phyloP scores from a whole-genome alignment of 2,113 vertebrate genomes.

The Addax nasomaculatus region DNA sequence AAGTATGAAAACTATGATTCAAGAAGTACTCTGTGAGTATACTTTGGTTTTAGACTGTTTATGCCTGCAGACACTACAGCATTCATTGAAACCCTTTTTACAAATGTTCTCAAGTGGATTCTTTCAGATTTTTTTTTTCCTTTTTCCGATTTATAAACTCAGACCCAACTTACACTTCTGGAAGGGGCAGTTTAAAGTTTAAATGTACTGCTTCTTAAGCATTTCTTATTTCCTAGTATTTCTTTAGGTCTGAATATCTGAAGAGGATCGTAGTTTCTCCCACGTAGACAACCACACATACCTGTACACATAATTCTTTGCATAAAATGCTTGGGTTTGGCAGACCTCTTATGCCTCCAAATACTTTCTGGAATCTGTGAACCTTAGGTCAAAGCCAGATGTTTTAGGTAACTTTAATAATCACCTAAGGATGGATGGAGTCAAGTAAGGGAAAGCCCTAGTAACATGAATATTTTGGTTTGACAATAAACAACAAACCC shows the following conservation, averaged over 20 bases:
- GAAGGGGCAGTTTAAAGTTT: neutral
- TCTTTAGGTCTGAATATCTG: neutral
- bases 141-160: constrained; percentile 15
- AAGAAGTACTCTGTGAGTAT: neutral
- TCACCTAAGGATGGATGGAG: neutral
- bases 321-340: neutral
- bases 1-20: neutral
- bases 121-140: neutral
- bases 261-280: neutral
- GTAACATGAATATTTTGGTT: neutral
- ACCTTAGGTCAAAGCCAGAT: neutral
- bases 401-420: constrained; percentile 15
- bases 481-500: constrained; percentile 7
- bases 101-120: neutral
- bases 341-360: neutral
- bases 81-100: neutral
- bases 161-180: neutral
- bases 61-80: neutral
- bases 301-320: neutral
- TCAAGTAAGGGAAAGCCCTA: neutral
- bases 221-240: neutral
- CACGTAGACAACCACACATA: neutral
- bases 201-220: neutral
- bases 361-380: neutral
- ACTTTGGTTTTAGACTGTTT: constrained; percentile 17